Conservation (phyloP, 2,888 invertebrate genomes). For the Caradrina kadenii region DNA sequence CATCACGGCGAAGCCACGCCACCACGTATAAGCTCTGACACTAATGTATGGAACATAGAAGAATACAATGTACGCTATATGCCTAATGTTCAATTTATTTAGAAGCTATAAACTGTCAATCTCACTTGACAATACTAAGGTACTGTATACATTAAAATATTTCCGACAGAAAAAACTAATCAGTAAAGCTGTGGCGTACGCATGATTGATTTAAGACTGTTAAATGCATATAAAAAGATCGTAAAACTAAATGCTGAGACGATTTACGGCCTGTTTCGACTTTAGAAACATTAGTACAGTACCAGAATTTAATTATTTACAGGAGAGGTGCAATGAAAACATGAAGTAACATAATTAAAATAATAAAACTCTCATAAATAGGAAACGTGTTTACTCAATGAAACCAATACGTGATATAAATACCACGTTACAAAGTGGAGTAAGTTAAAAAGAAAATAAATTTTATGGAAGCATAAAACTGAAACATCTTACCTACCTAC, state of each 20-base stretch:
- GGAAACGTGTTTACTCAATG: slow-evolving; percentile 40
- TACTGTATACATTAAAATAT: slow-evolving; percentile 33
- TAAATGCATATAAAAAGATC: slow-evolving; percentile 39
- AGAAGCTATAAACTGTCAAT: slow-evolving; percentile 38
- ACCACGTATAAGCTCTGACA: slow-evolving; percentile 49
- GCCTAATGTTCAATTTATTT: slow-evolving; percentile 47
- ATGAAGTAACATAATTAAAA: slow-evolving; percentile 12
- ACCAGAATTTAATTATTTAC: slow-evolving; percentile 20
- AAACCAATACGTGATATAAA: slow-evolving; percentile 41
- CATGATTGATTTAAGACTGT: slow-evolving; percentile 47
- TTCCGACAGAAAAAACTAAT: slow-evolving; percentile 19
- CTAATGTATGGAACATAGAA: slow-evolving; percentile 48
- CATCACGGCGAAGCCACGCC: slow-evolving; percentile 64
- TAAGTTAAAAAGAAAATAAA: slow-evolving; percentile 29
- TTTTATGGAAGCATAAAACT: slow-evolving; percentile 58
- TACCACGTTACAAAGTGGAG: slow-evolving; percentile 28
- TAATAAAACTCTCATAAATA: slow-evolving; percentile 45
- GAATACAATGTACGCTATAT: slow-evolving; percentile 32
- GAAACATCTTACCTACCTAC: slow-evolving; percentile 34
- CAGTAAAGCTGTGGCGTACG: slow-evolving; percentile 36
- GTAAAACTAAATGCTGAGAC: slow-evolving; percentile 46
- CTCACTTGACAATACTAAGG: slow-evolving; percentile 33
- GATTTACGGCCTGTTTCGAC: slow-evolving; percentile 29
- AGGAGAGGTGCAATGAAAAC: slow-evolving; percentile 15
- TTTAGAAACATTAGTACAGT: slow-evolving; percentile 15